Base-by-base conservation (phyloP, 2,113 vertebrate genomes). In the Zingel zingel region DNA sequence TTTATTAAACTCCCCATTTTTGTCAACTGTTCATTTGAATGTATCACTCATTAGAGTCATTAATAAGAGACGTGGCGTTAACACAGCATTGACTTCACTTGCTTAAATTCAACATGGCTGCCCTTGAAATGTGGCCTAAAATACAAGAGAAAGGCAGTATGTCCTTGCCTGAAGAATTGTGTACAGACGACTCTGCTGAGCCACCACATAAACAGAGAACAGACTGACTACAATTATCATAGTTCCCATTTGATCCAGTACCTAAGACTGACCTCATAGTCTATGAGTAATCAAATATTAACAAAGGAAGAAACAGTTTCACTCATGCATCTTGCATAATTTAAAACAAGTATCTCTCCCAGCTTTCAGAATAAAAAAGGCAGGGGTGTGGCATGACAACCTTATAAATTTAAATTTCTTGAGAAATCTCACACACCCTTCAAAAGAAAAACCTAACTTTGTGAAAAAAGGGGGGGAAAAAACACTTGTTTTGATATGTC, bases 211-310 rank as follows among this genome's bases (percentile, higher is more conserved):
- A 77, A 66, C 70, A 84, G 54, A 15, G 7, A 84, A 25, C 66
- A 66, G 59, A 63, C 68, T 6, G 48, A 75, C 59, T 58, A 30
- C 77, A 88, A 83, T 74, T 86, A 81, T 88, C 77, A 83, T 10
- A 74, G 45, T 86, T 72, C 66, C 65, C 57, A 77, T 65, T 61
- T 61, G 47, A 85, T 62, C 45, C 71, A 58, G 45, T 56, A 50
- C 62, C 47, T 39, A 45, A 62, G 51, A 77, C 39, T 47, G 30
- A 69, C 66, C 56, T 48, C 51, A 64, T 39, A 47, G 56, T 78
- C 51, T 78, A 72, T 43, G 67, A 56, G 25, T 64, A 56, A 86
- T 81, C 57, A 58, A 82, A 81, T 59, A 79, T 84, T 70, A 73
- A 73, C 58, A 57, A 67, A 48, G 21, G 12, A 71, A 25, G n/a